Percentiles rank a stretch among this genome's conserved stretches.
Evolutionary conservation across 1,140 invertebrate genomes (phyloP).

Genomic region (Solenopsis fugax): DNA sequence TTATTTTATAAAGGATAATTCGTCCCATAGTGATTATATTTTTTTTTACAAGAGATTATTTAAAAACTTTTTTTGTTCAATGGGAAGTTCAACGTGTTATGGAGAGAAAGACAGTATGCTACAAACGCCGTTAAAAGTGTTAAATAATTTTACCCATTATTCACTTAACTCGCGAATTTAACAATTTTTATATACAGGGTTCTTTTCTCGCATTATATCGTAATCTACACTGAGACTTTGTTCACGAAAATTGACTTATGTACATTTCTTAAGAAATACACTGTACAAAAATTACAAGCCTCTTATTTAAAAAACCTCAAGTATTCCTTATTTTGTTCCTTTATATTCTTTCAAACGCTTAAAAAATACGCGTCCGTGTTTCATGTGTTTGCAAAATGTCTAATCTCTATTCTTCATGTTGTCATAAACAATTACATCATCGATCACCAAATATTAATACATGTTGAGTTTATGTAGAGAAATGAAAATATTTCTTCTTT

Average conservation of each 20-base stretch:
- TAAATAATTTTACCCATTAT: slow-evolving; percentile 22
- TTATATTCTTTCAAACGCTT: not conserved
- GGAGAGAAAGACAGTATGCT: slow-evolving; percentile 16
- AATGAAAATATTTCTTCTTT: not conserved
- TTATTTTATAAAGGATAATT: slow-evolving; percentile 36
- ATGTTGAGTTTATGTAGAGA: slow-evolving; percentile 10
- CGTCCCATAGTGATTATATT: not conserved
- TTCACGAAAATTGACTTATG: slow-evolving; percentile 30
- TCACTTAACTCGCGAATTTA: not conserved
- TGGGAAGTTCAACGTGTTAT: slow-evolving; percentile 2
- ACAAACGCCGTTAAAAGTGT: slow-evolving; percentile 6
- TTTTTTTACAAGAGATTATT: slow-evolving; percentile 30
- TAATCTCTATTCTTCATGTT: slow-evolving; percentile 1
- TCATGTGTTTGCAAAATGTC: not conserved
- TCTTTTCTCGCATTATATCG: not conserved
- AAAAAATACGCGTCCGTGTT: not conserved
- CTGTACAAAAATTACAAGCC: slow-evolving; percentile 57
- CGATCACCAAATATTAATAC: not conserved
- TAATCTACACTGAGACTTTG: slow-evolving; percentile 2
- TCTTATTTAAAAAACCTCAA: slow-evolving; percentile 36
- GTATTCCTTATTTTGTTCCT: slow-evolving; percentile 20
- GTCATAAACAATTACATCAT: slow-evolving; percentile 11
- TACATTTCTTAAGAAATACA: slow-evolving; percentile 19
- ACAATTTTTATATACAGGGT: slow-evolving; percentile 20
- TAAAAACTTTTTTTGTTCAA: not conserved